Conservation (phyloP, 2,888 invertebrate genomes). For the Phanerotoma sp. region DNA sequence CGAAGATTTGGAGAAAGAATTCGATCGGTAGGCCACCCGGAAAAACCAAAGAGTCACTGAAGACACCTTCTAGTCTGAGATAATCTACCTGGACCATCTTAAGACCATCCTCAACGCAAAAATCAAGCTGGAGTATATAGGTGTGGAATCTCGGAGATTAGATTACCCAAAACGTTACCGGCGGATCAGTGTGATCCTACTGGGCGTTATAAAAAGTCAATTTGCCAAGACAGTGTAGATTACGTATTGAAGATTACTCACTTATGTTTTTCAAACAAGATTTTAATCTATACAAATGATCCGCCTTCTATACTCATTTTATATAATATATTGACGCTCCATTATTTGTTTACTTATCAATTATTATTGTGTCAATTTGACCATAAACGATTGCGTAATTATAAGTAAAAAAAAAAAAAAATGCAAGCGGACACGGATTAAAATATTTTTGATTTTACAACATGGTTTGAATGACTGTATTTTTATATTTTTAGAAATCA, state of each 20-base stretch:
- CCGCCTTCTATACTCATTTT: too few relatives aligned
- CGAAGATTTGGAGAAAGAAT: constrained; percentile 8
- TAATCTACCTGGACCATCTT: constrained; percentile 21
- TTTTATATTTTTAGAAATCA: too few relatives aligned
- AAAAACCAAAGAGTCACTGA: constrained; percentile 30
- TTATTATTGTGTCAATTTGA: too few relatives aligned
- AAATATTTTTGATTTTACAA: too few relatives aligned
- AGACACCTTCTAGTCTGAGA: constrained; percentile 8
- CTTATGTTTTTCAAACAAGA: constrained; percentile 7
- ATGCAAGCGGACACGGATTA: too few relatives aligned
- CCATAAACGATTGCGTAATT: too few relatives aligned
- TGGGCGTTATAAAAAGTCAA: constrained; percentile 18
- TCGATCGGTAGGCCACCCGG: constrained; percentile 29
- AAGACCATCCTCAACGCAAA: background rate
- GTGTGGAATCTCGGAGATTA: constrained; percentile 16
- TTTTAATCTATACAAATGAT: background rate
- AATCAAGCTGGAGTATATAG: constrained; percentile 14
- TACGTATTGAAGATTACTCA: constrained; percentile 12
- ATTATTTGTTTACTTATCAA: too few relatives aligned
- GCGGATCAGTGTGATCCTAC: constrained; percentile 6
- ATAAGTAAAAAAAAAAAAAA: background rate
- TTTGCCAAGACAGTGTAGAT: constrained; percentile 12
- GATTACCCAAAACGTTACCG: constrained; percentile 11
- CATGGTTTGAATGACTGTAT: too few relatives aligned
- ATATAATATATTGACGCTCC: too few relatives aligned